Base-by-base conservation (phyloP, 1,140 invertebrate species). In the Drosophila teissieri region DNA sequence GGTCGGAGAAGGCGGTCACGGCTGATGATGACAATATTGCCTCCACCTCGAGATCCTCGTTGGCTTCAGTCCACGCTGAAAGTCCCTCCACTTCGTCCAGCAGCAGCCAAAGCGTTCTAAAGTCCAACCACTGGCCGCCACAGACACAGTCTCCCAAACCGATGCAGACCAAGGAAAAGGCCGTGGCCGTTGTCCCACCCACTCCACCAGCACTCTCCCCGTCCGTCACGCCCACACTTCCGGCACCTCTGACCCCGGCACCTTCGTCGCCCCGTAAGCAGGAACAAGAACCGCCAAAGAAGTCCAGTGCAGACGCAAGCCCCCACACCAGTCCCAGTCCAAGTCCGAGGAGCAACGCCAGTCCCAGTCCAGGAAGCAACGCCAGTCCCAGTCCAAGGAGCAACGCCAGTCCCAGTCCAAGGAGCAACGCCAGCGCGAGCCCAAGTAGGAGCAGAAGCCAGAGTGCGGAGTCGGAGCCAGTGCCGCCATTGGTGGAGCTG, bases 1-100 rank as follows among this genome's bases (percentile, higher is more conserved):
- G 62, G 0, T n/a, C 40, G 1, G 22, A 60, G 10, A 64, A 46
- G 24, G 17, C 3, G 14, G 6, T 4, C 15, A 58, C 46, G 42
- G 0, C 7, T 4, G 17, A 22, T 8, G 65, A 83, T 55, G 69
- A 81, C 11, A 67, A 76, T 27, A 61, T 76, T 5, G 79, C 83
- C 4, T 64, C 64, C 7, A 86, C 83, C 12, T 88, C 82, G 2
- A 67, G 56, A 15, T 40, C 67, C 7, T 68, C 73, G 6, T 39
- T 51, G n/a, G 54, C 65, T 10, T 12, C 37, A 39, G 61, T 61
- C 11, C 60, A 65, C 7, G 11, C 58, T 14, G 65, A 54, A 24
- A n/a, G 40, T n/a, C 6, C 27, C 14, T 44, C 49, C 56, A 15
- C 37, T 10, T 57, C 67, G 5, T 42, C 67, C 2, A 8, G 11